Evolutionary conservation across 2,888 invertebrate genomes (phyloP).

Genomic region (Alloscopus bannaensis): DNA sequence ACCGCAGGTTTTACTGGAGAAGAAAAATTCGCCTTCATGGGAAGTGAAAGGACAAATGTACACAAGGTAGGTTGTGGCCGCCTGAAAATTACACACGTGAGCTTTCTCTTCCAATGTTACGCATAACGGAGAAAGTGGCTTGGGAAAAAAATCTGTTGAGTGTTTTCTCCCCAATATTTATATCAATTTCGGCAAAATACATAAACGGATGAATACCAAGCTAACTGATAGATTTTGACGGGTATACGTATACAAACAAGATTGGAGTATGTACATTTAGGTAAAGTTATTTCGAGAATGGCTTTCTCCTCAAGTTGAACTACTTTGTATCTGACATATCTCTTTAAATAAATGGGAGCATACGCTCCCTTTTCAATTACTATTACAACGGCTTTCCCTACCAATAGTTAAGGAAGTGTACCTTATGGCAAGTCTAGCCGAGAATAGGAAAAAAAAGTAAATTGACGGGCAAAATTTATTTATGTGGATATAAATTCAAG

Average conservation of each 20-base stretch:
- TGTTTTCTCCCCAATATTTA: slow-evolving; percentile 3
- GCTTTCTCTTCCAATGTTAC: too few species aligned
- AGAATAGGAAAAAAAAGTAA: too few species aligned
- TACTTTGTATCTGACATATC: slow-evolving; percentile 14
- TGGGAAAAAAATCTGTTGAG: slow-evolving; percentile 25
- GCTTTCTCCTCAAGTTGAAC: neutral
- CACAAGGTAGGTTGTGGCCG: too few species aligned
- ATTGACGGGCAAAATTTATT: slow-evolving; percentile 17
- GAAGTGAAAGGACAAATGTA: too few species aligned
- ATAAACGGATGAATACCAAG: neutral
- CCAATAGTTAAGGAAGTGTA: neutral
- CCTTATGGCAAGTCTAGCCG: neutral
- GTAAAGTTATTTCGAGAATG: neutral
- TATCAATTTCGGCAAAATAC: neutral
- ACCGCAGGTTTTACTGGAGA: too few species aligned
- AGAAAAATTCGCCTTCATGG: too few species aligned
- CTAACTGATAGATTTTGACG: neutral
- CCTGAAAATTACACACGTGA: too few species aligned
- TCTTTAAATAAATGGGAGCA: neutral
- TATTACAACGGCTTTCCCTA: neutral
- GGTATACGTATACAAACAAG: too few species aligned
- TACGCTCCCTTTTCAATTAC: slow-evolving; percentile 8
- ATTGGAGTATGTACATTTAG: neutral
- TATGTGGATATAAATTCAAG: slow-evolving; percentile 40
- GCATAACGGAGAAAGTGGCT: too few species aligned